Evolutionary conservation across 2,113 vertebrate genomes (phyloP).

Genomic region (Stomatorhinus ivindoensis): DNA sequence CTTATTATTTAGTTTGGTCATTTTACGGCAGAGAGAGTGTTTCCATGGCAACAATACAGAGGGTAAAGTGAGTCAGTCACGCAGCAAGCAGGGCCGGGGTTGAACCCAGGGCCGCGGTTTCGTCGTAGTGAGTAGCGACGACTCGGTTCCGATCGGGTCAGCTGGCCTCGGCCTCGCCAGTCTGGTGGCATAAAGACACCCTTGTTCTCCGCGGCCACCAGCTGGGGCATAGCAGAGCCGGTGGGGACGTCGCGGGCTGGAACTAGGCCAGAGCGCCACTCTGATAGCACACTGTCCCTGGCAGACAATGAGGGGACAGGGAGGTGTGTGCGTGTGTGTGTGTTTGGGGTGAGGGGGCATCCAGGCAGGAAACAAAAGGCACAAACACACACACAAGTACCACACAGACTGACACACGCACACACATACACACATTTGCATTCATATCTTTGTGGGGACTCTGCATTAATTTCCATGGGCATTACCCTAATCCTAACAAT

Average conservation of each 20-base stretch:
- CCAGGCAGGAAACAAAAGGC: neutral
- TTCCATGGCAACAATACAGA: neutral
- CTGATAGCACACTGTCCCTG: neutral
- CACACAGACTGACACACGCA: neutral
- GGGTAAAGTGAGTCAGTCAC: neutral
- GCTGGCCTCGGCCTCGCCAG: neutral
- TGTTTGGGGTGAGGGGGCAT: neutral
- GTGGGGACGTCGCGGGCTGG: neutral
- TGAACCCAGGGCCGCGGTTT: neutral
- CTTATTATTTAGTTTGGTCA: neutral
- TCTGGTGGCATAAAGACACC: neutral
- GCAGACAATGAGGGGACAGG: neutral
- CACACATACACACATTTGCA: neutral
- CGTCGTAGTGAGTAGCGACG: neutral
- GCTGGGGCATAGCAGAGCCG: neutral
- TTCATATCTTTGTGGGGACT: neutral
- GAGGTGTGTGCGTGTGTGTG: neutral
- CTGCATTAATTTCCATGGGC: neutral
- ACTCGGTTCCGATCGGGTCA: neutral
- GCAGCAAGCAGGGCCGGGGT: neutral
- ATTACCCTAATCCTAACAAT: neutral
- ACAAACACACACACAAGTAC: neutral
- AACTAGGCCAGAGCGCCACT: neutral
- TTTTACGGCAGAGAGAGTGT: neutral
- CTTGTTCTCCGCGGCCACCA: neutral